Base-by-base conservation (phyloP, 2,797 vertebrate genomes). In the Cirrhinus mrigala region DNA sequence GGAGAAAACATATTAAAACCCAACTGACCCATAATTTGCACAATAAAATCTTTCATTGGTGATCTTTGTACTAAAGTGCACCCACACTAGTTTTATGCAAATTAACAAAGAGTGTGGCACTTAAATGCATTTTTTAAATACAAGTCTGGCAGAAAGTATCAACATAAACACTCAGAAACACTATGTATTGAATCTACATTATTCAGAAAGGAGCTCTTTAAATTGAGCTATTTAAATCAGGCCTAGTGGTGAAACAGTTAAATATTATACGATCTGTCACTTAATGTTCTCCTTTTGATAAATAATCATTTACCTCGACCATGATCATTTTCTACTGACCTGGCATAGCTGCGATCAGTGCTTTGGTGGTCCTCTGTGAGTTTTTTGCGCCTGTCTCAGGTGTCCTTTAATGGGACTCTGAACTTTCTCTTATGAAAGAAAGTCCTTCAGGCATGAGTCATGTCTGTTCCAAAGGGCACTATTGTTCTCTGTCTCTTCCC, bases 381-480 rank as follows among this genome's bases (percentile, higher is more conserved):
- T 77, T 24, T 85, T 46, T 56, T 73, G 44, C n/a, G 60, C 74
- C 27, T 50, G 44, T 40, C 46, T 80, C 68, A n/a, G 24, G 24
- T 50, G 68, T 79, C 18, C 50, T 85, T 79, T 46, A 52, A 66
- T 33, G 12, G 40, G 33, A 83, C 74, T 84, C 18, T 76, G 78
- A 64, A 87, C 58, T 48, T 79, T 83, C 70, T 58, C 22, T 44
- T 40, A 58, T 69, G 24, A 81, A 78, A 58, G 58, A 37, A 15
- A 69, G 44, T 76, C 40, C 56, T 86, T 29, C 24, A 60, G 18
- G 16, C 75, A 81, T 80, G 62, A 87, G 68, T 79, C 73, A 78
- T 58, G 46, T 62, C 71, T 14, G 73, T 83, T 90, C 66, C 83
- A 78, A 89, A 86, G 87, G 62, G 58, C 85, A 76, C 44, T 56